Base-by-base conservation (phyloP, 1,140 invertebrate species). In the Bombus sylvicola region DNA sequence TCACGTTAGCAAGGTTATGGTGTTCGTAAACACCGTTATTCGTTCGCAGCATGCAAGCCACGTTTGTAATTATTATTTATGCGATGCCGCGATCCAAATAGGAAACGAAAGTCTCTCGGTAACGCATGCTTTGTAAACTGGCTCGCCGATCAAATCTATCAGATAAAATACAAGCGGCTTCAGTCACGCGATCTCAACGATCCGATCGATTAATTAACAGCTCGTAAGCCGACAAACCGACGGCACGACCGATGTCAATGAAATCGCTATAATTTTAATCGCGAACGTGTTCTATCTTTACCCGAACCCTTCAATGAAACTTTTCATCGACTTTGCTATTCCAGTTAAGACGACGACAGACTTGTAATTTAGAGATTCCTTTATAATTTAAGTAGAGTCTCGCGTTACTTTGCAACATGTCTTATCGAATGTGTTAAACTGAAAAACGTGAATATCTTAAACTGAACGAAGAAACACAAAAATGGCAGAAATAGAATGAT, bases 21-120 rank as follows among this genome's bases (percentile, higher is more conserved):
- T 83, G 69, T 69, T 78, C 68, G 64, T 31, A 31, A 86, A 85
- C 81, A 87, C 89, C 88, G 89, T 90, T 90, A 89, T 43, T 77
- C 79, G 79, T 82, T 87, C 86, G 75, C 81, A 59, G 64, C 79
- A 76, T 71, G 62, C 80, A 31, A 81, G 31, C 31, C 57, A 43
- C 59, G 37, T 41, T 79, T 18, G 22, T 64, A 81, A 85, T 85
- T 85, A 81, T 75, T 68, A 74, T 74, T n/a, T 69, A 22, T n/a
- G 59, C 53, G 31, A 64, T n/a, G 25, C 41, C 39, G 18, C 43
- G 64, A 59, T 78, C n/a, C 66, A 71, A 81, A 74, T 85, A 41
- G 69, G 83, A 85, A 74, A 81, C 71, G 77, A 85, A 79, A 85
- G 83, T 80, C 83, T 80, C 83, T 57, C 41, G 64, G n/a, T 6